Evolutionary conservation across 2,797 vertebrate species (phyloP).

Genomic region (Acestrorhynchus altus): DNA sequence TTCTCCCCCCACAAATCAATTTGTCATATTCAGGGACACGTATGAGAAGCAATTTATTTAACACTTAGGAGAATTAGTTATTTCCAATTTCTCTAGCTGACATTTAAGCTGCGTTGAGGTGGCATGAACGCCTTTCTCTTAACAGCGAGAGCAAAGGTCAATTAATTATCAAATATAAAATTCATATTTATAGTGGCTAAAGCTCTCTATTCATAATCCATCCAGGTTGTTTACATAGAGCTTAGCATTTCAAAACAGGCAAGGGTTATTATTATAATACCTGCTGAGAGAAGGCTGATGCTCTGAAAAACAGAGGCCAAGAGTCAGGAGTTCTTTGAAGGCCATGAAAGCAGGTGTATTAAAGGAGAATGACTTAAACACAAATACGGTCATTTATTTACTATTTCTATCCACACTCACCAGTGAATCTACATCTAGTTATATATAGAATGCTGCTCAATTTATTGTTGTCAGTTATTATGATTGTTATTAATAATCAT

Average conservation of each 20-base stretch:
- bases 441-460: no score
- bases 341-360: no score
- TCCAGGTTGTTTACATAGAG: slow-evolving; percentile 49
- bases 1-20: slow-evolving; percentile 71
- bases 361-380: no score
- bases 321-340: no score
- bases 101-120: slow-evolving; percentile 67
- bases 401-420: no score
- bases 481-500: no score
- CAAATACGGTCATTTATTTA: no score
- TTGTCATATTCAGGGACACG: slow-evolving; percentile 78
- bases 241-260: not conserved
- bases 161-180: slow-evolving; percentile 80
- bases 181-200: slow-evolving; percentile 76
- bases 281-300: not conserved
- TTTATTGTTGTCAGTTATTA: no score
- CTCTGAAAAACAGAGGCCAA: not conserved
- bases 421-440: no score
- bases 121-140: slow-evolving; percentile 46
- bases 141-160: slow-evolving; percentile 70
- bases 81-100: slow-evolving; percentile 79
- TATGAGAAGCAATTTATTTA: slow-evolving; percentile 81
- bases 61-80: slow-evolving; percentile 79
- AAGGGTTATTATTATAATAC: not conserved
- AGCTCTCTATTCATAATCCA: slow-evolving; percentile 71